phyloP scores from a whole-genome alignment of 2,888 invertebrate species.

The Lycia hirtaria region DNA sequence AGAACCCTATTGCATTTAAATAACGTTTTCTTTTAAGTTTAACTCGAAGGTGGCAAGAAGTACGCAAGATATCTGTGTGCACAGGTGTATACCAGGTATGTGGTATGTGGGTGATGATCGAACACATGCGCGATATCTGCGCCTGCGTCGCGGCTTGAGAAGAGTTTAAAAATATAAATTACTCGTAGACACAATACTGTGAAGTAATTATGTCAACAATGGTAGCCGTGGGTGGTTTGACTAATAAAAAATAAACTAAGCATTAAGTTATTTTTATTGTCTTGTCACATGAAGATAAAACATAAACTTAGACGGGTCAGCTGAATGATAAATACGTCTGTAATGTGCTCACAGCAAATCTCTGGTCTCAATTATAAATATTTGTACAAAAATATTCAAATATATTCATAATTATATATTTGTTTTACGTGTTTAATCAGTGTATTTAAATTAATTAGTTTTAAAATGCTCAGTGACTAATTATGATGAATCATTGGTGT shows the following conservation, averaged over 20 bases:
- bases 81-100: constrained; percentile 55
- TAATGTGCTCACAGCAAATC: background rate
- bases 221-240: constrained; percentile 23
- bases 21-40: constrained; percentile 6
- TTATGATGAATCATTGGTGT: constrained; percentile 19
- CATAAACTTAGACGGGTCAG: background rate
- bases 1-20: constrained; percentile 11
- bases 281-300: constrained; percentile 10
- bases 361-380: background rate
- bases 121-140: constrained; percentile 42
- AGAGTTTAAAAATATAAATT: constrained; percentile 45
- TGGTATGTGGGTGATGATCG: constrained; percentile 65
- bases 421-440: constrained; percentile 6
- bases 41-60: constrained; percentile 17
- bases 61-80: constrained; percentile 48
- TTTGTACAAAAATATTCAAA: constrained; percentile 1
- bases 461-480: constrained; percentile 18
- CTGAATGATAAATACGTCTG: background rate
- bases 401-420: constrained; percentile 2
- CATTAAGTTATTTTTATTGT: constrained; percentile 25
- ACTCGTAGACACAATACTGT: constrained; percentile 26
- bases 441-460: constrained; percentile 20
- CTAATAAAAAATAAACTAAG: constrained; percentile 25
- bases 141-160: constrained; percentile 34
- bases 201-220: constrained; percentile 35